Evolutionary conservation across 2,113 vertebrate genomes (phyloP).

Genomic region (Rhinoderma darwinii): DNA sequence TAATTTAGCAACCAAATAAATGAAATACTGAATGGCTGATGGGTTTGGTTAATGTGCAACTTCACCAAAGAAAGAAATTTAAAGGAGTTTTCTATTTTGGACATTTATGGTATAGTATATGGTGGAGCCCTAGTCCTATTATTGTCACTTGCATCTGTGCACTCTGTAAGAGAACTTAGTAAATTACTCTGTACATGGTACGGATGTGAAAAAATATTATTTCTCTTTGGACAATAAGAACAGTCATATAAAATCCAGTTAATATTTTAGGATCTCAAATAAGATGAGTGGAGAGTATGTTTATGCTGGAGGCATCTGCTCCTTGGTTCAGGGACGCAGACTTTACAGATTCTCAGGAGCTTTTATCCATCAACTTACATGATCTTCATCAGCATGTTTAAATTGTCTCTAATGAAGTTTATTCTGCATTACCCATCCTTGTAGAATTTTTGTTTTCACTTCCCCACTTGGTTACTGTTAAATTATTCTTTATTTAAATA

Average conservation of each 20-base stretch:
- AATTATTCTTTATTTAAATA: not conserved
- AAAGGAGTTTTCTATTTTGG: too few relatives aligned
- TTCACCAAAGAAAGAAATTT: too few relatives aligned
- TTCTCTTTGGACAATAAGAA: not conserved
- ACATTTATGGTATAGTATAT: too few relatives aligned
- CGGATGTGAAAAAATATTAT: not conserved
- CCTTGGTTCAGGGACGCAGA: not conserved
- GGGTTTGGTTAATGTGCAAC: too few relatives aligned
- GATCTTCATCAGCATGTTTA: not conserved
- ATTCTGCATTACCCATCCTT: not conserved
- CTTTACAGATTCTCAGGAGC: conserved; percentile 7
- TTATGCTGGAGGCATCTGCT: conserved; percentile 30
- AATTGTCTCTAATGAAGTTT: conserved; percentile 1
- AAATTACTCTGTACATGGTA: not conserved
- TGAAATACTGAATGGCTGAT: too few relatives aligned
- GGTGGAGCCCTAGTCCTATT: too few relatives aligned
- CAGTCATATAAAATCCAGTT: not conserved
- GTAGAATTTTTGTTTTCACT: not conserved
- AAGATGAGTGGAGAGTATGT: not conserved
- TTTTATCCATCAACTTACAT: not conserved
- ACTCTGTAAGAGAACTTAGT: not conserved
- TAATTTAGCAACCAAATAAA: too few relatives aligned
- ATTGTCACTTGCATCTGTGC: not conserved
- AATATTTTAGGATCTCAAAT: not conserved
- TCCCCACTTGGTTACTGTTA: not conserved